These are phyloP conservation scores for Nylanderia fulva DNA, from an alignment of 1,140 invertebrate species.

Conservation along the genomic window DNA sequence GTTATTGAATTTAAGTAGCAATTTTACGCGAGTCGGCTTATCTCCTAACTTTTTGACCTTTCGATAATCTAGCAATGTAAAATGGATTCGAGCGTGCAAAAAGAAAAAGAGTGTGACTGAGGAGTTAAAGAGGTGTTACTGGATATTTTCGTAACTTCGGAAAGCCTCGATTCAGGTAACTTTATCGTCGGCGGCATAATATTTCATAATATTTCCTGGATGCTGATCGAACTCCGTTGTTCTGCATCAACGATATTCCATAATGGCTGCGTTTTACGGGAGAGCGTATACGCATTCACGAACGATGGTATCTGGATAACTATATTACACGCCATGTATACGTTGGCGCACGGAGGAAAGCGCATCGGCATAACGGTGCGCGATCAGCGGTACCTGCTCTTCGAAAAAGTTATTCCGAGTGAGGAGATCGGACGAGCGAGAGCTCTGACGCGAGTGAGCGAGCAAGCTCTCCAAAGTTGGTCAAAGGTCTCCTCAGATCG, in stretches of 20 bases:
- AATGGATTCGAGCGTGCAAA: not conserved
- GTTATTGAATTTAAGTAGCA: not conserved
- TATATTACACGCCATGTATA: slow-evolving; percentile 77
- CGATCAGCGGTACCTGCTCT: slow-evolving; percentile 78
- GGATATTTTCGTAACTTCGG: slow-evolving; percentile 34
- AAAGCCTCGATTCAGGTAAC: slow-evolving; percentile 60
- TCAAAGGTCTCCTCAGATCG: slow-evolving; percentile 57
- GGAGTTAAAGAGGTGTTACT: slow-evolving; percentile 7
- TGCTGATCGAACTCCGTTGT: slow-evolving; percentile 67
- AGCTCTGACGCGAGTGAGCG: slow-evolving; percentile 68
- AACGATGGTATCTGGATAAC: slow-evolving; percentile 74
- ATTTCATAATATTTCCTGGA: slow-evolving; percentile 62
- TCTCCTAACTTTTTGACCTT: not conserved
- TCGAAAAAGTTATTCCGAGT: slow-evolving; percentile 76
- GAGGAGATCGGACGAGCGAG: slow-evolving; percentile 28
- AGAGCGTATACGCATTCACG: slow-evolving; percentile 64
- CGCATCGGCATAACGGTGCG: slow-evolving; percentile 78
- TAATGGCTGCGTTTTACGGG: slow-evolving; percentile 67
- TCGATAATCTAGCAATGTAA: not conserved
- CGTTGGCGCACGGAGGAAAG: slow-evolving; percentile 74
- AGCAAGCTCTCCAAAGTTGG: slow-evolving; percentile 61
- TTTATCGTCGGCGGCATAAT: slow-evolving; percentile 59
- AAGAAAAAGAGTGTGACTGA: not conserved
- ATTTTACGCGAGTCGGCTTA: not conserved
- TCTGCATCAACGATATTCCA: slow-evolving; percentile 67